Percentiles rank a stretch among this genome's conserved stretches.
Conservation (phyloP, 2,888 invertebrate genomes). For the Deilephila porcellus region DNA sequence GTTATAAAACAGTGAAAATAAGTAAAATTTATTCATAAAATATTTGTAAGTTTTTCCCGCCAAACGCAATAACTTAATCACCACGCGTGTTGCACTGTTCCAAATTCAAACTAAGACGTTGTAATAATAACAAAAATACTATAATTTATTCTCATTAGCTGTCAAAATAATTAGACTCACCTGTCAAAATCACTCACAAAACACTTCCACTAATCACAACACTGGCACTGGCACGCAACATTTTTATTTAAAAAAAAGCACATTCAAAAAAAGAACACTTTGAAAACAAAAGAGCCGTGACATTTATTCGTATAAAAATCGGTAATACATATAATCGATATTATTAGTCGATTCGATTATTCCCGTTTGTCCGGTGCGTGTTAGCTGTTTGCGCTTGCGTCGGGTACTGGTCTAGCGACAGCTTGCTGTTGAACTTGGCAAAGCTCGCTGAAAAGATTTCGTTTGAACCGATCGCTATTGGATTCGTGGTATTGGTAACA, state of each 20-base stretch:
- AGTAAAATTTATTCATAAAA: no score
- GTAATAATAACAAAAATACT: no score
- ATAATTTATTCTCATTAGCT: not conserved
- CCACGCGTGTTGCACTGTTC: not conserved
- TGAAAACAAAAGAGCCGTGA: constrained; percentile 14
- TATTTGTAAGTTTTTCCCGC: no score
- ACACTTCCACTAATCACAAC: constrained; percentile 34
- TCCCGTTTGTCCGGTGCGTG: constrained; percentile 58
- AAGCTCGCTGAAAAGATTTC: constrained; percentile 69
- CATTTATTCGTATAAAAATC: constrained; percentile 42
- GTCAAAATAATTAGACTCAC: constrained; percentile 35
- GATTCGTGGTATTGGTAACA: constrained; percentile 21
- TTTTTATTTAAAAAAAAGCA: constrained; percentile 24
- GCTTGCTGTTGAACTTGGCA: constrained; percentile 78
- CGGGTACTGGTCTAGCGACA: constrained; percentile 68
- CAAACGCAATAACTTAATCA: no score
- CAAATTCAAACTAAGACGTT: not conserved
- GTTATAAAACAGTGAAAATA: no score
- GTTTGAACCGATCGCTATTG: constrained; percentile 20
- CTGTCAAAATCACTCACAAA: constrained; percentile 35
- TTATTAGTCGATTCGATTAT: constrained; percentile 30
- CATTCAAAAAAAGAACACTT: constrained; percentile 22
- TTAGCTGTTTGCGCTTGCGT: constrained; percentile 71
- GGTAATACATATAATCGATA: constrained; percentile 40
- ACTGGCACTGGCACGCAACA: constrained; percentile 30